phyloP scores from a whole-genome alignment of 30 jellyfish, hydroid and myxozoan genomes.

The Nemopilema nomurai region DNA sequence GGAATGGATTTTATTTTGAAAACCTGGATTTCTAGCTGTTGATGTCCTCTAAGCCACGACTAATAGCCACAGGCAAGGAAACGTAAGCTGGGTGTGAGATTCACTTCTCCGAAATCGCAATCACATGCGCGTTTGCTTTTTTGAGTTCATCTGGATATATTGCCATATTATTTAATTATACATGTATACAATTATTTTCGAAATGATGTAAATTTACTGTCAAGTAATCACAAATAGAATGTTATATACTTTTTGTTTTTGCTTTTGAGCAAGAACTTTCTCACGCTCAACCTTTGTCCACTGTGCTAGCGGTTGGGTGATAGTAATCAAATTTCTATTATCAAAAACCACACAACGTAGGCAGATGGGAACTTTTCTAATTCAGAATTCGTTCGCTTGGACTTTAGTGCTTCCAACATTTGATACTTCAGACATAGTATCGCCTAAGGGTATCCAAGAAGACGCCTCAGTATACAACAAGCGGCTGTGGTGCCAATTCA shows the following conservation, averaged over 20 bases:
- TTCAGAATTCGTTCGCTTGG: background rate
- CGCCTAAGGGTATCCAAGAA: too few species aligned
- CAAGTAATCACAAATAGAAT: background rate
- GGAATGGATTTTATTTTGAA: background rate
- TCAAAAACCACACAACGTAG: conserved; percentile 27
- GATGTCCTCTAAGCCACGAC: too few species aligned
- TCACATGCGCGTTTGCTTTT: background rate
- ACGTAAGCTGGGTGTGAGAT: too few species aligned
- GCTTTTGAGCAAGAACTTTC: conserved; percentile 23
- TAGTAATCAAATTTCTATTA: conserved; percentile 7
- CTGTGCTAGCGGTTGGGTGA: conserved; percentile 6
- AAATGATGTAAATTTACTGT: background rate
- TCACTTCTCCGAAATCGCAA: too few species aligned
- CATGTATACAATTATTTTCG: background rate
- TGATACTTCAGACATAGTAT: too few species aligned
- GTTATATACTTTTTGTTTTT: background rate
- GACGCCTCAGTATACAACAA: too few species aligned
- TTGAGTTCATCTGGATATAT: background rate
- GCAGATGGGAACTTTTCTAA: conserved; percentile 25
- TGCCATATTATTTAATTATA: background rate
- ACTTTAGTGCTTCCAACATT: background rate
- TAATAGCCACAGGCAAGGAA: too few species aligned
- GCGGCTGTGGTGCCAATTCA: too few species aligned
- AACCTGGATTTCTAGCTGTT: too few species aligned
- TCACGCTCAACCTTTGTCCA: conserved; percentile 36